Evolutionary conservation across 2,888 invertebrate species (phyloP).

Genomic region (Timandra comae): DNA sequence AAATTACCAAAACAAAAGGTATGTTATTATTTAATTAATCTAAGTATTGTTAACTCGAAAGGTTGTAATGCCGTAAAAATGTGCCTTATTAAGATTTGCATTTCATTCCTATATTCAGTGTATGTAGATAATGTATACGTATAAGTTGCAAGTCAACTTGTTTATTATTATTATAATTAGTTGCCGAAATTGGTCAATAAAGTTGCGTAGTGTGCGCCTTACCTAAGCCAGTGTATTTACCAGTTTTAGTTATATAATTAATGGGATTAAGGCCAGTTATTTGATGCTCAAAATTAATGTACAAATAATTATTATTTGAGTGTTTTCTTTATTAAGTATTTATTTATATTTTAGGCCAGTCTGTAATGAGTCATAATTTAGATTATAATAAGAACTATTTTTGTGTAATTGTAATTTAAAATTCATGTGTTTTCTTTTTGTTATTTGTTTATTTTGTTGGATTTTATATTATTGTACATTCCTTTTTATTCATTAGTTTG

Average conservation of each 20-base stretch:
- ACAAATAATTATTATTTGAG: slow-evolving; percentile 42
- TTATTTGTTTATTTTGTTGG: slow-evolving; percentile 60
- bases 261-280: slow-evolving; percentile 70
- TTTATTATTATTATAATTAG: no score
- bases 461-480: slow-evolving; percentile 55
- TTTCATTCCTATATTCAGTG: no score
- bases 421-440: slow-evolving; percentile 50
- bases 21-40: no score
- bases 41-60: no score
- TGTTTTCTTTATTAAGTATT: slow-evolving; percentile 52
- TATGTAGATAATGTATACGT: no score
- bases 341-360: slow-evolving; percentile 71
- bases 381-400: slow-evolving; percentile 10
- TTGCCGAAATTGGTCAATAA: slow-evolving; percentile 1
- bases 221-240: slow-evolving; percentile 47
- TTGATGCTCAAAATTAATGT: slow-evolving; percentile 71
- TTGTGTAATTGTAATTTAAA: slow-evolving; percentile 22
- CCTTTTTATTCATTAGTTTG: slow-evolving; percentile 39
- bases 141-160: no score
- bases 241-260: slow-evolving; percentile 43
- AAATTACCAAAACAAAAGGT: no score
- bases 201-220: slow-evolving; percentile 10
- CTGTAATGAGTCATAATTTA: slow-evolving; percentile 64
- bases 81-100: no score
- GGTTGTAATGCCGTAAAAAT: no score